phyloP scores from a whole-genome alignment of 2,113 vertebrate genomes.

The Epinephelus moara region DNA sequence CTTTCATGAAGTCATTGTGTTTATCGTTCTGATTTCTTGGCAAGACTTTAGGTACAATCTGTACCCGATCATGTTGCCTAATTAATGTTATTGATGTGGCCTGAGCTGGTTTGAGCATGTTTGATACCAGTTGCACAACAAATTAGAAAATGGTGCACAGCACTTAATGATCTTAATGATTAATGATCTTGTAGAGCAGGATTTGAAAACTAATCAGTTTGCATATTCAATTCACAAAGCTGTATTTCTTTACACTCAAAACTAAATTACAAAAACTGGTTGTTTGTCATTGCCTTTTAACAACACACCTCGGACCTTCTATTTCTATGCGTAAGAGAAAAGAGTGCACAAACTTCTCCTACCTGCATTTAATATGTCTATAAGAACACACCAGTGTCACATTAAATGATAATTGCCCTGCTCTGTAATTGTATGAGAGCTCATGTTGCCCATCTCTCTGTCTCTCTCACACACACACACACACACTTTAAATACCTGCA shows the following conservation, averaged over 20 bases:
- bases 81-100: neutral
- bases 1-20: neutral
- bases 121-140: neutral
- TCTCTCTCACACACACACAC: neutral
- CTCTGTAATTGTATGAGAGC: slow-evolving; percentile 13
- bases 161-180: neutral
- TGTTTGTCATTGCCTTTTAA: neutral
- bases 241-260: neutral
- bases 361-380: neutral
- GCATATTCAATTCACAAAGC: neutral
- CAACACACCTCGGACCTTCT: neutral
- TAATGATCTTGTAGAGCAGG: neutral
- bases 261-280: neutral
- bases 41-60: neutral
- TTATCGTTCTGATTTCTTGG: neutral
- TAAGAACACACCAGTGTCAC: slow-evolving; percentile 8
- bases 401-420: slow-evolving; percentile 26
- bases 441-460: neutral
- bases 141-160: neutral
- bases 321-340: neutral
- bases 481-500: slow-evolving; percentile 7
- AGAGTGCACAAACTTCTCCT: neutral
- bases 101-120: neutral
- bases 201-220: neutral
- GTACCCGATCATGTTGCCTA: neutral